These are phyloP conservation scores for Phrynosoma blainvillii DNA, from an alignment of 2,113 vertebrate species.

Conservation along the genomic window DNA sequence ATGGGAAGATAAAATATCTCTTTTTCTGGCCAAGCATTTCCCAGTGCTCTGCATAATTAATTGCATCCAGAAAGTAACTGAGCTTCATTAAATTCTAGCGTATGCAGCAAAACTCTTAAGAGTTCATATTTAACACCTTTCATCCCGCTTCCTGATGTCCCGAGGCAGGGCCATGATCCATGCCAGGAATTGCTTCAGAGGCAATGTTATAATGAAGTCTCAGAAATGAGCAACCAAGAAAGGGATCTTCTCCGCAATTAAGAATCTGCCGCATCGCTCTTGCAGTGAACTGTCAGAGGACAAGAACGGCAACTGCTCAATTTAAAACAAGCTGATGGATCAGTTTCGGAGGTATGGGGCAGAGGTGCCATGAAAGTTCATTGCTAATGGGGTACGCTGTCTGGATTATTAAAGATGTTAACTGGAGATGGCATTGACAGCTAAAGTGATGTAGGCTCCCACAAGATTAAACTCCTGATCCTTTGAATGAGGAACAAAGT, in stretches of 20 bases:
- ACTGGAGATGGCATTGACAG: neutral
- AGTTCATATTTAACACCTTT: neutral
- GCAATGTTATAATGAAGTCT: neutral
- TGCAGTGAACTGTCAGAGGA: neutral
- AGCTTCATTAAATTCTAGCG: slow-evolving; percentile 6
- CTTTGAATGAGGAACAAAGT: neutral
- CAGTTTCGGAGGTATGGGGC: too few relatives aligned
- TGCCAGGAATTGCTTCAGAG: neutral
- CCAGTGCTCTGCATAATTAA: neutral
- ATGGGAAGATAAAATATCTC: neutral
- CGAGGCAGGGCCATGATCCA: neutral
- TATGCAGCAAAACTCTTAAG: neutral
- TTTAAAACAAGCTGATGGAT: neutral
- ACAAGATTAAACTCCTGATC: too few relatives aligned
- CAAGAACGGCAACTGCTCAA: neutral
- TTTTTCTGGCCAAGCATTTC: neutral
- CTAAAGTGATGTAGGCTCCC: neutral
- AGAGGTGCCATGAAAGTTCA: too few relatives aligned
- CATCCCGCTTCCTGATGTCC: neutral
- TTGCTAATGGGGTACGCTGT: neutral
- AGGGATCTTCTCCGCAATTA: neutral
- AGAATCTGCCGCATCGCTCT: too few relatives aligned
- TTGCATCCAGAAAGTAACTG: neutral
- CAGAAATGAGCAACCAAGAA: neutral
- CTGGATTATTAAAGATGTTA: neutral